phyloP scores from a whole-genome alignment of 1,140 invertebrate genomes.

The Coptotermes formosanus region DNA sequence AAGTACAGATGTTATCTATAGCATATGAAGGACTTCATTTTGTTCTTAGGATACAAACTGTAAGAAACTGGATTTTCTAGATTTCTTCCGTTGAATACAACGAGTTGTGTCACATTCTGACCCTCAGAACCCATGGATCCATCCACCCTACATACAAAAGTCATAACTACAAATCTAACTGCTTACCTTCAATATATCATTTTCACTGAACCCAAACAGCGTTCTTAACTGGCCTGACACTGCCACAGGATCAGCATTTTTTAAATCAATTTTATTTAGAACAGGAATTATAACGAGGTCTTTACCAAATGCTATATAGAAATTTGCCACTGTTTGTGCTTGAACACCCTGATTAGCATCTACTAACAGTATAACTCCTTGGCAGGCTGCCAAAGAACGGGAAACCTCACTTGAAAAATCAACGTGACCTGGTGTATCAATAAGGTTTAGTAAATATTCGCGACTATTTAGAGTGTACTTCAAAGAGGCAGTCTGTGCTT shows the following conservation, averaged over 20 bases:
- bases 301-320: slow-evolving; percentile 84
- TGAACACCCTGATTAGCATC: slow-evolving; percentile 97
- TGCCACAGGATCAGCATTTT: slow-evolving; percentile 80
- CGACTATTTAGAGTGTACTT: slow-evolving; percentile 67
- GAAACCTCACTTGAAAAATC: slow-evolving; percentile 97
- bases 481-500: slow-evolving; percentile 93
- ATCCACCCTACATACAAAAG: no score
- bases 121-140: no score
- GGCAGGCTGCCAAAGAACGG: slow-evolving; percentile 84
- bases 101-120: no score
- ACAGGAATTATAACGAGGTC: slow-evolving; percentile 87
- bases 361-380: slow-evolving; percentile 91
- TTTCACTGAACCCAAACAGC: slow-evolving; percentile 80
- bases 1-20: no score
- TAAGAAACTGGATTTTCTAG: no score
- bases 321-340: slow-evolving; percentile 97
- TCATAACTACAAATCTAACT: no score
- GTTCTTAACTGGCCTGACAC: slow-evolving; percentile 76
- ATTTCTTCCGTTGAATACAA: no score
- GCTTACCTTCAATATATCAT: slow-evolving; percentile 63
- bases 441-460: slow-evolving; percentile 89
- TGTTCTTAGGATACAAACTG: no score
- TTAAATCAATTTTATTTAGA: slow-evolving; percentile 96
- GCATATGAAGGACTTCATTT: no score
- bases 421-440: slow-evolving; percentile 98